Evolutionary conservation across 2,888 invertebrate species (phyloP), one percentile per base, ranked within the genome.

Genomic region (Biston stratarius): DNA sequence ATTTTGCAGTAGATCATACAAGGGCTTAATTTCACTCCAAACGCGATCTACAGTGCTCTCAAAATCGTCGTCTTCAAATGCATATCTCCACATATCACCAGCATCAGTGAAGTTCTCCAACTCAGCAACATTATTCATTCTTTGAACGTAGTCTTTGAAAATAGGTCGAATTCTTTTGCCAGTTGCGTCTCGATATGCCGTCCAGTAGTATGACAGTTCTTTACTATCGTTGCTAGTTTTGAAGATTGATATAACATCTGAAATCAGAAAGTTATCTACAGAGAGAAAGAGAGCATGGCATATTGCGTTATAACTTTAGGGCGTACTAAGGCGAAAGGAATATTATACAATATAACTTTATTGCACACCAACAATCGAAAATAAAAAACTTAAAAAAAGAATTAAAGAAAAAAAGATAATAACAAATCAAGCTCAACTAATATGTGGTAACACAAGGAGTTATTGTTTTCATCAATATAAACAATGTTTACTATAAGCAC

Each of bases 201-300:
- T 94, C 96, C 96, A 97, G 64, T 95, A 95, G 74, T 96, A 94
- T 5, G 90, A 79, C 58, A 96, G 84, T 82, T 96, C 95, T 61
- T 96, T 93, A 70, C 95, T 95, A 78, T 96, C 90, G 56, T 93
- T 91, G 56, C 95, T 95, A 47, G 84, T 87, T 83, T 89, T 92
- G 70, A 94, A 93, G 62, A 87, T 83, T 49, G 84, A 69, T 76
- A 91, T 91, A 0, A 94, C 77, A 76, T 93, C 94, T 94, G 85
- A 67, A 80, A 81, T 56, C 24, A n/a, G 8, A 24, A 24, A 24
- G 24, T 24, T 1, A 24, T 24, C 24, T 2, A 24, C 24, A 24
- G 24, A 24, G 24, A 24, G 24, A 24, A 3, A 24, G 24, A 24
- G 24, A 24, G 24, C n/a, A n/a, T n/a, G n/a, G n/a, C n/a, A n/a